Percentiles rank a stretch among this genome's conserved stretches.
phyloP scores from a whole-genome alignment of 2,797 vertebrate species.

The Pantherophis alleghaniensis region DNA sequence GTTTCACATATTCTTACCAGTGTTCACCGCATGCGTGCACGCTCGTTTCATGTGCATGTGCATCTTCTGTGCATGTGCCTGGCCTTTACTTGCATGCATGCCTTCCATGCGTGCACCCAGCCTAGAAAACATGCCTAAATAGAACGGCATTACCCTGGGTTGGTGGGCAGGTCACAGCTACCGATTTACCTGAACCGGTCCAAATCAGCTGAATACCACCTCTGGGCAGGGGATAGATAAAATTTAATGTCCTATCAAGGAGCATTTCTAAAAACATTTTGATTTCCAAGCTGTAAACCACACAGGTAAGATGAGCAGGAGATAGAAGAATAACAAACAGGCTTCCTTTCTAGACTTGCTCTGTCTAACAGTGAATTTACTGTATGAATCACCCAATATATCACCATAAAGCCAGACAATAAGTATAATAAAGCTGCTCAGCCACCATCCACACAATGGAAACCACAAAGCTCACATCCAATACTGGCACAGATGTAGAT shows the following conservation, averaged over 20 bases:
- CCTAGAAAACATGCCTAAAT: no score
- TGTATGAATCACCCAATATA: conserved; percentile 38
- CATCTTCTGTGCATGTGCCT: no score
- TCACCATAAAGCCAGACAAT: conserved; percentile 37
- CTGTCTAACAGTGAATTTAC: conserved; percentile 38
- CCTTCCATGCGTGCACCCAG: no score
- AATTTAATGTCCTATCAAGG: conserved; percentile 12
- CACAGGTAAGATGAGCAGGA: conserved; percentile 24
- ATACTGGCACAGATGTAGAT: background rate
- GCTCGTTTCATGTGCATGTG: no score
- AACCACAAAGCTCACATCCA: conserved; percentile 25
- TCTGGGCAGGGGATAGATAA: conserved; percentile 16
- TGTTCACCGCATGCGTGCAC: no score
- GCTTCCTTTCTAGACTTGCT: conserved; percentile 13
- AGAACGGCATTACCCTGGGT: no score
- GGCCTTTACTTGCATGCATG: no score
- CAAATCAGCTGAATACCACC: no score
- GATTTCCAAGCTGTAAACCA: conserved; percentile 37
- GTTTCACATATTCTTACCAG: no score
- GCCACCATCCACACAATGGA: background rate
- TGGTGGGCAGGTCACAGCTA: no score
- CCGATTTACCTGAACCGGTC: no score
- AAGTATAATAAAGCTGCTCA: background rate
- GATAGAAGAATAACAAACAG: conserved; percentile 17
- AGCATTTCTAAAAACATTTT: conserved; percentile 27